Evolutionary conservation across 1,140 invertebrate genomes (phyloP).

Genomic region (Ladona fulva): DNA sequence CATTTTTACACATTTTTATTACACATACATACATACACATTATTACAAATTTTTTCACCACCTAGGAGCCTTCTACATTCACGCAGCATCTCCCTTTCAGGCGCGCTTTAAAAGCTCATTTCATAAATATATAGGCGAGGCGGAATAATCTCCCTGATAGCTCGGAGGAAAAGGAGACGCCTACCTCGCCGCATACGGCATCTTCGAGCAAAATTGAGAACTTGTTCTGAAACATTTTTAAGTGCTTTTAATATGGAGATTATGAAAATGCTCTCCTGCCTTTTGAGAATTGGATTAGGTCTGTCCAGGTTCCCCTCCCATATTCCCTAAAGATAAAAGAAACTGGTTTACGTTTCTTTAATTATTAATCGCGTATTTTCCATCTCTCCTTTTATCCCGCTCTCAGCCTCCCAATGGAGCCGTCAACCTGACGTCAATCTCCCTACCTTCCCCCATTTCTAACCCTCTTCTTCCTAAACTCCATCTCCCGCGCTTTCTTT

Average conservation of each 20-base stretch:
- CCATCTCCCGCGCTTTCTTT: neutral
- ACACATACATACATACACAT: no score
- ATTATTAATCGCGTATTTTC: neutral
- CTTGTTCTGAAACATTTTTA: no score
- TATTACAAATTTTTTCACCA: no score
- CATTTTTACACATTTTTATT: no score
- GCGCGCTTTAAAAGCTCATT: no score
- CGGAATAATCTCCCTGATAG: no score
- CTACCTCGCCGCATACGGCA: no score
- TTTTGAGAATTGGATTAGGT: neutral
- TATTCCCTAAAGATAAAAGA: neutral
- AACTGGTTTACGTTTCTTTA: neutral
- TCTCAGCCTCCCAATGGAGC: neutral
- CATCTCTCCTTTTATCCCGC: neutral
- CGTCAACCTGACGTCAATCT: neutral
- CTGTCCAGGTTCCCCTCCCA: neutral
- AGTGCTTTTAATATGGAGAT: neutral
- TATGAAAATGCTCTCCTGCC: conserved; percentile 4
- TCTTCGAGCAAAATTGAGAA: no score
- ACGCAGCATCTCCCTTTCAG: no score
- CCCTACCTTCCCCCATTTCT: neutral
- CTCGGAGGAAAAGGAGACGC: no score
- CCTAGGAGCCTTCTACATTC: no score
- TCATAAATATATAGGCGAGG: no score
- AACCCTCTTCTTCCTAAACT: neutral